Percentiles rank a stretch among this genome's conserved stretches.
Conservation (phyloP, 2,797 vertebrate species). For the Melopsittacus undulatus region DNA sequence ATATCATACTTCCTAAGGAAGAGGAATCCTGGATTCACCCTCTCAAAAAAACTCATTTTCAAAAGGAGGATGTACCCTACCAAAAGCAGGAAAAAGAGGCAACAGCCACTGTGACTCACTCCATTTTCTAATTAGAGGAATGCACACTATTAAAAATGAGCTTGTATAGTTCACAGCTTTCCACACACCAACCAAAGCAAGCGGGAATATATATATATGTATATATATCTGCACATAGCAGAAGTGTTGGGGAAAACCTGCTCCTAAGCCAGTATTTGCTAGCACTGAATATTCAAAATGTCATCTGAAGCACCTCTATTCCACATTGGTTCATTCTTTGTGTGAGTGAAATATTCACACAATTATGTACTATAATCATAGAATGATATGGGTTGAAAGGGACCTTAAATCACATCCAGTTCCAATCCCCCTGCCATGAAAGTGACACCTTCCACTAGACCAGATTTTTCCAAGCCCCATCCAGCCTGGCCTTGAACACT, state of each 20-base stretch:
- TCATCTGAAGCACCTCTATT: not conserved
- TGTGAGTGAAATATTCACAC: not conserved
- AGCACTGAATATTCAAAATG: not conserved
- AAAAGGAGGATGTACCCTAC: not conserved
- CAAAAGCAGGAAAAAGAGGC: not conserved
- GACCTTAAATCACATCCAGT: not conserved
- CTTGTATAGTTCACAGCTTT: not conserved
- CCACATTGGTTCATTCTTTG: not conserved
- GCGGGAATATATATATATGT: not conserved
- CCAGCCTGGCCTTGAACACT: not conserved
- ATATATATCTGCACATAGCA: not conserved
- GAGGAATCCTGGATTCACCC: not conserved
- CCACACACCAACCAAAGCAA: not conserved
- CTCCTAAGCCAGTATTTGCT: not conserved
- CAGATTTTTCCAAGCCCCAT: not conserved
- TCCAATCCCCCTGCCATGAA: not conserved
- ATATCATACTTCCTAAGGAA: not conserved
- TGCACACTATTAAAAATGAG: not conserved
- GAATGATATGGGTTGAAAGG: not conserved
- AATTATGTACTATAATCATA: not conserved
- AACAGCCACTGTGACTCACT: not conserved
- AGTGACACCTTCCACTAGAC: not conserved
- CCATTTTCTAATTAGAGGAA: not conserved
- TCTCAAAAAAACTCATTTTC: not conserved
- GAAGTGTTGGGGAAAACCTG: not conserved